These are phyloP conservation scores for Channa maculata DNA, from an alignment of 2,113 vertebrate species.

Conservation along the genomic window DNA sequence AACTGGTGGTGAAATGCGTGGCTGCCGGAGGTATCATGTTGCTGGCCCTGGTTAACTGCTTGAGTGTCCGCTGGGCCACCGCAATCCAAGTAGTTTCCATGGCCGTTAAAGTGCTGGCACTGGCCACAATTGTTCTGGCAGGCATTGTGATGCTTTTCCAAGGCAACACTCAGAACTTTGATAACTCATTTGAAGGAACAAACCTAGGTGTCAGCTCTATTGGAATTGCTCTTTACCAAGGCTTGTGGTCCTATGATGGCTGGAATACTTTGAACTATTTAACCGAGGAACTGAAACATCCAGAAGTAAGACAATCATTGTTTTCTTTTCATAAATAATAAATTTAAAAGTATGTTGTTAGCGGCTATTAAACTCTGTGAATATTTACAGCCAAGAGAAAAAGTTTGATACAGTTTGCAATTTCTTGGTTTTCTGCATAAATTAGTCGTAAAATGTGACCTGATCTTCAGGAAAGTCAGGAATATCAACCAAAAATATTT, in stretches of 20 bases:
- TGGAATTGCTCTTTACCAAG: conserved; percentile 87
- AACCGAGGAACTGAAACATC: conserved; percentile 87
- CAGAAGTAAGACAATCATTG: conserved; percentile 77
- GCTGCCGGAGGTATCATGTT: conserved; percentile 83
- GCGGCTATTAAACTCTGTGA: not conserved
- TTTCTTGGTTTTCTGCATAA: too few species aligned
- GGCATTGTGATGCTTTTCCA: conserved; percentile 80
- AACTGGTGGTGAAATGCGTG: conserved; percentile 73
- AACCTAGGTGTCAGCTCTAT: conserved; percentile 69
- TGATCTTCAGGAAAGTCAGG: too few species aligned
- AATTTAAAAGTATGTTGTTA: not conserved
- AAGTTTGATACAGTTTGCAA: too few species aligned
- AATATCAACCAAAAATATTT: too few species aligned
- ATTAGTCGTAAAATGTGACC: too few species aligned
- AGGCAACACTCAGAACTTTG: conserved; percentile 78
- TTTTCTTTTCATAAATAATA: not conserved
- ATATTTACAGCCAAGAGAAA: too few species aligned
- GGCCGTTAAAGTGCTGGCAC: conserved; percentile 79
- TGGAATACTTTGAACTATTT: conserved; percentile 89
- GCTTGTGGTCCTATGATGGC: conserved; percentile 88
- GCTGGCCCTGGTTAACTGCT: conserved; percentile 82
- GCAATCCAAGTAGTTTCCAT: conserved; percentile 82
- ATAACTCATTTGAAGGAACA: conserved; percentile 83
- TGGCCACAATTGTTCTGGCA: conserved; percentile 81
- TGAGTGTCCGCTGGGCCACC: conserved; percentile 82